These are phyloP conservation scores for Labeo calbasu DNA, from an alignment of 2,797 vertebrate species.

Conservation along the genomic window DNA sequence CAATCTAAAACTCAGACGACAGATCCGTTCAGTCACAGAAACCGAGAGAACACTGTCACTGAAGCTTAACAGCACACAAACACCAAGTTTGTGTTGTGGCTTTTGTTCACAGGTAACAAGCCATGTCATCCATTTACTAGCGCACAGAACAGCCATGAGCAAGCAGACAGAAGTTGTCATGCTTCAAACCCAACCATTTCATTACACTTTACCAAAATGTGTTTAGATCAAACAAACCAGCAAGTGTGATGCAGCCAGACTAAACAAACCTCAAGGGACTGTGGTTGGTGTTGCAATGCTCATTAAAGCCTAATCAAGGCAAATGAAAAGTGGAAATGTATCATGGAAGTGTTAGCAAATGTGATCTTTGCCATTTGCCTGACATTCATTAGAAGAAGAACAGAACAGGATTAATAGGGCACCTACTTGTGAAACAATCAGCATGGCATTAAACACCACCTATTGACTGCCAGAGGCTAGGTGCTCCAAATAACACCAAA, in stretches of 20 bases:
- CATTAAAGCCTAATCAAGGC: conserved; percentile 40
- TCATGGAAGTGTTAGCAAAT: conserved; percentile 40
- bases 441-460: conserved; percentile 23
- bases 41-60: conserved; percentile 2
- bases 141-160: background rate
- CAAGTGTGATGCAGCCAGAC: conserved; percentile 17
- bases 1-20: background rate
- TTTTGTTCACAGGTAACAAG: conserved; percentile 59
- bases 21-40: background rate
- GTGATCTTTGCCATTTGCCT: conserved; percentile 37
- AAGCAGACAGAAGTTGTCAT: conserved; percentile 5
- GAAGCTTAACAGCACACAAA: conserved; percentile 48
- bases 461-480: background rate
- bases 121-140: conserved; percentile 35
- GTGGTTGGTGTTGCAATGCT: conserved; percentile 18
- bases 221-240: conserved; percentile 12
- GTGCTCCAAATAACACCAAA: conserved; percentile 12
- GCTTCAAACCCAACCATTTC: background rate
- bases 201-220: conserved; percentile 3
- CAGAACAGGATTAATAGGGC: conserved; percentile 12
- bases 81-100: conserved; percentile 47
- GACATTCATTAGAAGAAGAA: conserved; percentile 42
- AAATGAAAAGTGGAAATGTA: conserved; percentile 29
- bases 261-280: conserved; percentile 28
- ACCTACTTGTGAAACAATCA: conserved; percentile 25